A percentile compares a stretch with the other conserved stretches of the same genome.
Conservation (phyloP, 2,888 invertebrate species). For the Cosmopolites sordidus region DNA sequence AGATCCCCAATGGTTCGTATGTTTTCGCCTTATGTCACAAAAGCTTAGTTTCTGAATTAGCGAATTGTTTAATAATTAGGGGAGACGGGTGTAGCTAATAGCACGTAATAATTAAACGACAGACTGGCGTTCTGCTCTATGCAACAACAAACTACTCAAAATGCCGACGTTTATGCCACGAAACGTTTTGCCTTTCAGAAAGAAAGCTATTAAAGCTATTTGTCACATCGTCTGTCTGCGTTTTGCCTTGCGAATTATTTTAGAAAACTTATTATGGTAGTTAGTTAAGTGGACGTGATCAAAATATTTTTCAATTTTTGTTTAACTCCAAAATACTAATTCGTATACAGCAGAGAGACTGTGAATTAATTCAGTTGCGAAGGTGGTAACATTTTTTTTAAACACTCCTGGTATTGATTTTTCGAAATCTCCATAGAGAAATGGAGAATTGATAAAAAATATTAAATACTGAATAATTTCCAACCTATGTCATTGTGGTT, state of each 20-base stretch:
- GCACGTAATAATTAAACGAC: constrained; percentile 32
- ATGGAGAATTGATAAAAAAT: no score
- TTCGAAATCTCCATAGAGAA: no score
- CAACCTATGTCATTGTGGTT: no score
- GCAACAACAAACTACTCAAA: constrained; percentile 20
- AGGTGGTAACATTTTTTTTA: no score
- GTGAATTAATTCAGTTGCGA: no score
- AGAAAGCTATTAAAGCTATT: constrained; percentile 13
- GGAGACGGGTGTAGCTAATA: constrained; percentile 34
- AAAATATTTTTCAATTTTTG: neutral
- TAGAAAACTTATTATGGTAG: constrained; percentile 2
- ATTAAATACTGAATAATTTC: no score
- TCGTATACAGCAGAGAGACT: no score
- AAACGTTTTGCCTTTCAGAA: constrained; percentile 11
- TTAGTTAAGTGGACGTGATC: neutral
- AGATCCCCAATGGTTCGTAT: neutral
- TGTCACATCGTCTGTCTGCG: constrained; percentile 9
- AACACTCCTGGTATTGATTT: no score
- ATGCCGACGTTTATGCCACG: constrained; percentile 8
- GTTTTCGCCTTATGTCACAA: constrained; percentile 7
- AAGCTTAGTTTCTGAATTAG: constrained; percentile 22
- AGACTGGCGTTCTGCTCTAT: constrained; percentile 12
- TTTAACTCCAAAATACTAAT: no score
- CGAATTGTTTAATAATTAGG: constrained; percentile 35
- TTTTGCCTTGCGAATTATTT: constrained; percentile 4